Conservation (phyloP, 2,888 invertebrate species). For the Meteorus colon region DNA sequence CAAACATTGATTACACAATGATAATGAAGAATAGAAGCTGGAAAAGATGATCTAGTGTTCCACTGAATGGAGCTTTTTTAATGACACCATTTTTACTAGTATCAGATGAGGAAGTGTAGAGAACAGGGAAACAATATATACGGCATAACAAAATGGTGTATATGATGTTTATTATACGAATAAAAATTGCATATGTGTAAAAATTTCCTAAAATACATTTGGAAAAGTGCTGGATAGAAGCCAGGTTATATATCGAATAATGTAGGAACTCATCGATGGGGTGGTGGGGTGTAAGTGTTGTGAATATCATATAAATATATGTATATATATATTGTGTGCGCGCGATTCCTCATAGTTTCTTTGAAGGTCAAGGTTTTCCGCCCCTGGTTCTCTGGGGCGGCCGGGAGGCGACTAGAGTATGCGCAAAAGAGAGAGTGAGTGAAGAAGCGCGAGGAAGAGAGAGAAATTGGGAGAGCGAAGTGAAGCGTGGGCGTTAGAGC, state of each 20-base stretch:
- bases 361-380: conserved; percentile 71
- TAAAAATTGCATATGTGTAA: background rate
- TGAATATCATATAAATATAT: conserved; percentile 7
- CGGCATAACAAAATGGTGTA: too few species aligned
- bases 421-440: conserved; percentile 29
- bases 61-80: too few species aligned
- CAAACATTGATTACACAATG: too few species aligned
- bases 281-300: conserved; percentile 32
- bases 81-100: too few species aligned
- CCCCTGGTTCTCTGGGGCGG: conserved; percentile 46
- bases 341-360: conserved; percentile 58
- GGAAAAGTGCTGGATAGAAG: conserved; percentile 3
- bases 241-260: conserved; percentile 11
- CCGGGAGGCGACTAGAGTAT: conserved; percentile 36
- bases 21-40: too few species aligned
- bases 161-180: too few species aligned
- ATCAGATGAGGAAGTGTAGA: too few species aligned
- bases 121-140: too few species aligned
- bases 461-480: conserved; percentile 39
- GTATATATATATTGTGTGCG: conserved; percentile 20
- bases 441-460: conserved; percentile 38
- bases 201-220: conserved; percentile 9
- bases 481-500: conserved; percentile 33
- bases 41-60: too few species aligned
- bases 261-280: background rate